phyloP scores from a whole-genome alignment of 2,888 invertebrate species.

The Nephrotoma flavescens region DNA sequence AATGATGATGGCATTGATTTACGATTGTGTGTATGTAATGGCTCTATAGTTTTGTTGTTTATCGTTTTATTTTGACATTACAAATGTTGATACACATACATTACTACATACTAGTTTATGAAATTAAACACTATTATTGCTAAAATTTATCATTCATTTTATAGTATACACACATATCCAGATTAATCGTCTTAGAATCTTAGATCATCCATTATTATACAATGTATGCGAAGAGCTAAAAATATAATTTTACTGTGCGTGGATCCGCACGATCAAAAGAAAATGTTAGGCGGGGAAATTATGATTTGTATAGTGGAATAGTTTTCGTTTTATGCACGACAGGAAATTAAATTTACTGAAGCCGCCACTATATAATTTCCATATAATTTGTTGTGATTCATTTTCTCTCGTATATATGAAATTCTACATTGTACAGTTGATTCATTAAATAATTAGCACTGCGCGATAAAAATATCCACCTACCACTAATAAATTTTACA shows the following conservation, averaged over 20 bases:
- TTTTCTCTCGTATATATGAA: background rate
- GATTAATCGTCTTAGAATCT: background rate
- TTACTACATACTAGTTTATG: background rate
- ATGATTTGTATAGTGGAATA: background rate
- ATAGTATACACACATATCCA: background rate
- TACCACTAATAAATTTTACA: background rate
- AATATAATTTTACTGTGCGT: background rate
- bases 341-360: background rate
- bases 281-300: background rate
- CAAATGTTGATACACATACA: background rate
- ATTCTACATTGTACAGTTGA: background rate
- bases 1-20: background rate
- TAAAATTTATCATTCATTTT: background rate
- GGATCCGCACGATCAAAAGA: background rate
- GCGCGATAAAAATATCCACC: background rate
- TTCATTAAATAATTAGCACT: background rate
- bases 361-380: background rate
- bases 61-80: background rate
- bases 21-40: background rate
- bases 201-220: background rate
- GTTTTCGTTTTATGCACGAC: background rate
- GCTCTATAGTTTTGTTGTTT: background rate
- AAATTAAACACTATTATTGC: background rate
- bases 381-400: background rate
- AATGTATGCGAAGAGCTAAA: background rate